Base-by-base conservation (phyloP, 1,140 invertebrate genomes). In the Scaptodrosophila lebanonensis region DNA sequence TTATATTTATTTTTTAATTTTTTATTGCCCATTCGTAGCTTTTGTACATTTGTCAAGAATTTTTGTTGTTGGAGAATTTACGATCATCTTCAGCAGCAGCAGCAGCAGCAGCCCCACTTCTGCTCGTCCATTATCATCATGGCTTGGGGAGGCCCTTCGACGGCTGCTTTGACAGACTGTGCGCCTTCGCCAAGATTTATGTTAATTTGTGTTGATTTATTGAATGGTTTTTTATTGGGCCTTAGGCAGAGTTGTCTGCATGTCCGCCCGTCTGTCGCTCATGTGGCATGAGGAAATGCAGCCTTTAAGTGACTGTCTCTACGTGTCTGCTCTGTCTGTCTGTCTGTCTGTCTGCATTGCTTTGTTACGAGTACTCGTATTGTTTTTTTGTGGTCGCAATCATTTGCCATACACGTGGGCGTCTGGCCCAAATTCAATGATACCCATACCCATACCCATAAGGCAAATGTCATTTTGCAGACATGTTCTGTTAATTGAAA, bases 151-250 rank as follows among this genome's bases (percentile, higher is more conserved):
- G n/a, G n/a, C n/a, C n/a, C n/a, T n/a, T n/a, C 62, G 47, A 67
- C 44, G 53, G 25, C 42, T 33, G 57, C 58, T 68, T 51, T 61
- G 75, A 82, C 75, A 79, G 75, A 66, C 49, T 43, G 56, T 27
- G 48, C 32, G 12, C 9, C 32, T n/a, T 13, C 12, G 22, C 75
- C 42, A 67, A 82, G 75, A 79, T 79, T 79, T 79, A 79, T 79
- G 75, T 79, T 79, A 79, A 79, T 79, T 79, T 79, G 75, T 75
- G 69, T 69, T 79, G 75, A 79, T 79, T 79, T 82, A 82, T 79
- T 79, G 75, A 79, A 75, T 66, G 75, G 67, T 73, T 79, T 77
- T 82, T 79, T 68, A 75, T 79, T 57, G 61, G 47, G 58, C 54
- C 75, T 70, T 47, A 54, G 51, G 40, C 61, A 42, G 52, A 47